A percentile compares a stretch with the other conserved stretches of the same genome.
phyloP scores from a whole-genome alignment of 1,140 invertebrate species.

The Bombus confusus region DNA sequence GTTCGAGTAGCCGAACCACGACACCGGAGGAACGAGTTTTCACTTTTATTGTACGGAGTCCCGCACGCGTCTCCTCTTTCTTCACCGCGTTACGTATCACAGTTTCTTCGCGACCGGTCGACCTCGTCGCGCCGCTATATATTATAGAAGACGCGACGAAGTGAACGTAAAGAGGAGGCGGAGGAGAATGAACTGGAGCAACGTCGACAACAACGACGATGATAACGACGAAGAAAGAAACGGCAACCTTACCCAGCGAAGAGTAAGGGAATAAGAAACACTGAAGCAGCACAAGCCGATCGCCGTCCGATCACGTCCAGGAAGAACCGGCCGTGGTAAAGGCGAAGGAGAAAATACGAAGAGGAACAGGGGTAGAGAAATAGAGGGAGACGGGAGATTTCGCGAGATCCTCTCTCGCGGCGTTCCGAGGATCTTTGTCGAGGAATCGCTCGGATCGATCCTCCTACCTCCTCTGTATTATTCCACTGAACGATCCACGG shows the following conservation, averaged over 20 bases:
- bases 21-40: conserved; percentile 57
- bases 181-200: not conserved
- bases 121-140: not conserved
- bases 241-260: conserved; percentile 6
- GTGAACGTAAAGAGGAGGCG: too few relatives aligned
- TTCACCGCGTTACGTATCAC: conserved; percentile 27
- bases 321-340: conserved; percentile 26
- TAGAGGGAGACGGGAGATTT: conserved; percentile 16
- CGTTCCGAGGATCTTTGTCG: not conserved
- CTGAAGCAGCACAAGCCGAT: conserved; percentile 40
- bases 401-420: conserved; percentile 16
- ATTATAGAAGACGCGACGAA: too few relatives aligned
- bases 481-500: conserved; percentile 18
- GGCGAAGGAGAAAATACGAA: not conserved
- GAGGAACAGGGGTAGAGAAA: not conserved
- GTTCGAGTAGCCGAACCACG: not conserved
- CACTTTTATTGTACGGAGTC: conserved; percentile 55
- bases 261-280: conserved; percentile 33
- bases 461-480: not conserved
- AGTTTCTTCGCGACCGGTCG: conserved; percentile 28
- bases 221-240: not conserved
- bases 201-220: not conserved
- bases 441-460: conserved; percentile 3
- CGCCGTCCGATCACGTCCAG: conserved; percentile 39
- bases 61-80: conserved; percentile 34